Conservation (phyloP, 1,140 invertebrate species). For the Achatina immaculata region DNA sequence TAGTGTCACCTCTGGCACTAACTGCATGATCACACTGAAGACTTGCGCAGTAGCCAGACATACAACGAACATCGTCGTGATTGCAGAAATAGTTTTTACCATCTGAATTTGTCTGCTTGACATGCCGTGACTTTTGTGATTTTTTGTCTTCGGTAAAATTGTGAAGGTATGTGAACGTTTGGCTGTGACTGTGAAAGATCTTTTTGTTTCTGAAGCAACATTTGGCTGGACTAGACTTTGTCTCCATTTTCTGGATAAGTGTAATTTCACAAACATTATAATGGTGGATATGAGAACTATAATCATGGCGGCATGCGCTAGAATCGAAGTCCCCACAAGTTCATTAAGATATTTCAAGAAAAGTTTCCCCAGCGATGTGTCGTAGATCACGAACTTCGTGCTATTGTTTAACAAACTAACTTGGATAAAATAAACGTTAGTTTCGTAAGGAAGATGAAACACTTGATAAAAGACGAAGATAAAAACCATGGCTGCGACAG, state of each 20-base stretch:
- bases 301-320: neutral
- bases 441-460: neutral
- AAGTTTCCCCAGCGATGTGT: neutral
- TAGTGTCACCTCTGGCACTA: neutral
- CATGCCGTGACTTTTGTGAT: neutral
- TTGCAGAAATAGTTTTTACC: neutral
- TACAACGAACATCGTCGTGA: conserved; percentile 2
- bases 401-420: neutral
- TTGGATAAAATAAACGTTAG: neutral
- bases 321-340: neutral
- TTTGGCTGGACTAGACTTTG: neutral
- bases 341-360: conserved; percentile 11
- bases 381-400: neutral
- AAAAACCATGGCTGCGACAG: neutral
- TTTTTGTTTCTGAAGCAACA: neutral
- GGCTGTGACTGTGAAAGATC: neutral
- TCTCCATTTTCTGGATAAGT: conserved; percentile 3
- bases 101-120: neutral
- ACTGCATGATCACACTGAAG: neutral
- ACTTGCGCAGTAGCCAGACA: neutral
- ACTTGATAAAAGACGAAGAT: neutral
- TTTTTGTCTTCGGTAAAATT: neutral
- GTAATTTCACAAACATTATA: neutral
- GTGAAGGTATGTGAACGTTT: neutral
- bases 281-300: conserved; percentile 11